Evolutionary conservation across 2,888 invertebrate species (phyloP), one percentile per base, ranked within the genome.

Genomic region (Apotomis betuletana): DNA sequence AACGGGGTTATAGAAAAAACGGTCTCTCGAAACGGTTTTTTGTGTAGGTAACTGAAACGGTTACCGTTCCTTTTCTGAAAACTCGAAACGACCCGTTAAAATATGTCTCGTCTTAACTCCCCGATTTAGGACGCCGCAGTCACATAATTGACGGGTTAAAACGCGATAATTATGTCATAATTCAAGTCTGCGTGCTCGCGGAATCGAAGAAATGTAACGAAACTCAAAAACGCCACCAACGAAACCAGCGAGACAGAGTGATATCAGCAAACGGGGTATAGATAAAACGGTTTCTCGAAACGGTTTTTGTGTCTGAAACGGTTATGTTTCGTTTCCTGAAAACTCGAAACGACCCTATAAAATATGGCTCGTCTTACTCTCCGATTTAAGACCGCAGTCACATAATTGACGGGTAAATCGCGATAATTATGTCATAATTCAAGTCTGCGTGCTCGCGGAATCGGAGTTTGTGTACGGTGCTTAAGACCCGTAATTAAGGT

Each of bases 401-500:
- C 74, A 79, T 85, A 88, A 88, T 86, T 87, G 87, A 84, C 83
- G 82, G 85, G 81, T 87, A 86, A 88, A 88, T 89, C 82, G 81
- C 75, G 80, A 85, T 89, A 88, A 89, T 87, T 82, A 84, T 83
- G 81, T 85, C 84, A 87, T 87, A 88, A 85, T 83, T 89, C 83
- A 83, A 80, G 76, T 78, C 75, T 73, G 75, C 73, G 80, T 84
- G 83, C 74, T 72, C 71, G 71, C 54, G 68, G 74, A 64, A 70
- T 67, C 41, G 58, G 49, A 59, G 62, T 54, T 27, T 73, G 69
- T 69, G 70, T 74, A 73, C 72, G 75, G 70, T 74, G 77, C 77
- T 78, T 78, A 78, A 76, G 76, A 76, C 62, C 52, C 38, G 74
- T 74, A 70, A 67, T 70, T 70, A 59, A 72, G 72, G 72, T 63